phyloP scores from a whole-genome alignment of 2,888 invertebrate species.

The Penaeus monodon region DNA sequence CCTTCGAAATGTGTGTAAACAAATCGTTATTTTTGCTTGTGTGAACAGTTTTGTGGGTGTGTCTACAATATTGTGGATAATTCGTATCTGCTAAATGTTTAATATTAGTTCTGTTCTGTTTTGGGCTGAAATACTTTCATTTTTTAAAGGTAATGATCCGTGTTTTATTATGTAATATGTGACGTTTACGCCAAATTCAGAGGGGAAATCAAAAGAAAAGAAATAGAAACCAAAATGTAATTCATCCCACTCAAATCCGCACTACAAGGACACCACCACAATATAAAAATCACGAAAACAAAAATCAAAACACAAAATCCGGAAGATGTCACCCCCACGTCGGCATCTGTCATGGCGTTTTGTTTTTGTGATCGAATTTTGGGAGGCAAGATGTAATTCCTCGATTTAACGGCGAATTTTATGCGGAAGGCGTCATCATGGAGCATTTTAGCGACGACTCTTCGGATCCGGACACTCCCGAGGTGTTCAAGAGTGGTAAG shows the following conservation, averaged over 20 bases:
- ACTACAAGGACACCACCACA: too few relatives aligned
- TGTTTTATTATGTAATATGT: too few relatives aligned
- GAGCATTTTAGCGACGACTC: constrained; percentile 65
- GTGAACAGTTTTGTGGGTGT: too few relatives aligned
- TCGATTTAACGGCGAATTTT: constrained; percentile 1
- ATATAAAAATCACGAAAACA: neutral
- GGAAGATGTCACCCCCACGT: constrained; percentile 33
- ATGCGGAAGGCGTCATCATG: constrained; percentile 49
- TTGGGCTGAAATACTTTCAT: too few relatives aligned
- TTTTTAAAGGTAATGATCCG: too few relatives aligned
- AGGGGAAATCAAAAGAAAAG: too few relatives aligned
- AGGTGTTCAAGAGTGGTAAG: constrained; percentile 64
- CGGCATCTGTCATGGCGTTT: constrained; percentile 56
- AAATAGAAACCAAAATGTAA: too few relatives aligned
- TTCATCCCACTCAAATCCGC: too few relatives aligned
- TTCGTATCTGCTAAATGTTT: too few relatives aligned
- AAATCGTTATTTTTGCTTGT: neutral
- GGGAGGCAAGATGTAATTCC: constrained; percentile 21
- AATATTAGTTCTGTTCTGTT: too few relatives aligned
- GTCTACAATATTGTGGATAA: neutral
- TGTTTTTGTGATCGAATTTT: constrained; percentile 56
- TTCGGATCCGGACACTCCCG: constrained; percentile 64
- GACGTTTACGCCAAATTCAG: too few relatives aligned
- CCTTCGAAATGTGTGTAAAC: constrained; percentile 38
- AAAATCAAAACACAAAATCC: constrained; percentile 1